Evolutionary conservation across 2,113 vertebrate genomes (phyloP).

Genomic region (Gopherus flavomarginatus): DNA sequence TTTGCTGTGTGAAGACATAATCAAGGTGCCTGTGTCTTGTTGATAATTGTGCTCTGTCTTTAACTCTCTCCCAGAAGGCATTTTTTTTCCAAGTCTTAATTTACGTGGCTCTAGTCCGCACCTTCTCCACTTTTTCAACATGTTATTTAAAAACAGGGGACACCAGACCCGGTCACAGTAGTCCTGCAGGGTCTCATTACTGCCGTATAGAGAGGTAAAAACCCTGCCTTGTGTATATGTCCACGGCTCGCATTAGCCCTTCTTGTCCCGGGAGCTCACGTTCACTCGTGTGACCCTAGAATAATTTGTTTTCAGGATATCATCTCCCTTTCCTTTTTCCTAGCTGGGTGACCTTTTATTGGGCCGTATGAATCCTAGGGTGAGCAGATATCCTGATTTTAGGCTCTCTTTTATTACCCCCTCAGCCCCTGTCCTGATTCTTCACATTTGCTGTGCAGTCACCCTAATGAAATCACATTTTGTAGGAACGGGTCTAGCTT

Average conservation of each 20-base stretch:
- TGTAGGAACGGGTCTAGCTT: not conserved
- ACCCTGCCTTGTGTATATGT: not conserved
- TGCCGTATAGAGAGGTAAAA: not conserved
- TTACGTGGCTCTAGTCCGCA: not conserved
- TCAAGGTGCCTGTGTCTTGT: not conserved
- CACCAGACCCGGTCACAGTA: accelerated
- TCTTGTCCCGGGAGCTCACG: not conserved
- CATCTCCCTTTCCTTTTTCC: not conserved
- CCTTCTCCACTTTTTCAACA: not conserved
- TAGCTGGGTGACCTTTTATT: not conserved
- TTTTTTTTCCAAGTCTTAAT: not conserved
- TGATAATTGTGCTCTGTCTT: not conserved
- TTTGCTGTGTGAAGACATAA: accelerated
- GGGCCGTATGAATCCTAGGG: not conserved
- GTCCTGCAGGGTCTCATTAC: not conserved
- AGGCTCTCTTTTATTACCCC: no score
- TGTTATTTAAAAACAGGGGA: accelerated
- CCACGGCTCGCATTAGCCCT: not conserved
- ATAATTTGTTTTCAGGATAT: not conserved
- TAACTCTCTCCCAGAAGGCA: accelerated
- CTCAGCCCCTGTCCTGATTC: no score
- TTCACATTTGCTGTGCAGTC: no score
- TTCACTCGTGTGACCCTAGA: not conserved
- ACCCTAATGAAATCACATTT: not conserved
- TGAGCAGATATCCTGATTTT: no score